Evolutionary conservation across 2,113 vertebrate genomes (phyloP), one percentile per base, ranked within the genome.

Genomic region (Bucco capensis): DNA sequence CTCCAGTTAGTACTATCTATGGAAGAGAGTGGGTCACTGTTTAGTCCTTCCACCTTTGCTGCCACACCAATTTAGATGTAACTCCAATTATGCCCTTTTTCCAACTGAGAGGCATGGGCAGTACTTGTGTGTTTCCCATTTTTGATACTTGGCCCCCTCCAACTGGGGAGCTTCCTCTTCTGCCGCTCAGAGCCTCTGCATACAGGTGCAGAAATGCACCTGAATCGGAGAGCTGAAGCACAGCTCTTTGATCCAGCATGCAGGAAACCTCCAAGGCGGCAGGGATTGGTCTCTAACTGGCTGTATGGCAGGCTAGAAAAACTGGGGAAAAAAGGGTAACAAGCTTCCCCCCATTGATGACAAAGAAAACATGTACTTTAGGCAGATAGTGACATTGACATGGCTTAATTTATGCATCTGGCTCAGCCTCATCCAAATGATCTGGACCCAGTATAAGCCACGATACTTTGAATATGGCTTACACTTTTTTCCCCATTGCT

Each of bases 81-180:
- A 53, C 5, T 70, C 56, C 35, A 44, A 10, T 30, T 84, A 54
- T 9, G 6, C 14, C 21, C 9, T 35, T 78, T 66, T 33, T 42
- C 30, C 22, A 28, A 2, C 5, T 40, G 23, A 37, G 30, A 0
- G 0, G 8, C 46, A 9, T 9, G 18, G 54, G 17, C 31, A 53
- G 28, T 46, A n/a, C 13, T 25, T 82, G 33, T 0, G 0, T 74
- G 35, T 60, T 85, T 65, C 23, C 17, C 14, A 16, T 9, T 8
- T 47, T 75, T 28, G 28, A 15, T 50, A 31, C 21, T 37, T 7
- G 6, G 18, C 33, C 23, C 16, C 66, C 18, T 86, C 47, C 38
- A 30, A 6, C 3, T 11, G 24, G 42, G 47, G 27, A 44, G 3
- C 22, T 70, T 80, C 46, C 8, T 79, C 18, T 89, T 79, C 24